Evolutionary conservation across 1,140 invertebrate genomes (phyloP), one percentile per base, ranked within the genome.

Genomic region (Dendrolimus punctatus): DNA sequence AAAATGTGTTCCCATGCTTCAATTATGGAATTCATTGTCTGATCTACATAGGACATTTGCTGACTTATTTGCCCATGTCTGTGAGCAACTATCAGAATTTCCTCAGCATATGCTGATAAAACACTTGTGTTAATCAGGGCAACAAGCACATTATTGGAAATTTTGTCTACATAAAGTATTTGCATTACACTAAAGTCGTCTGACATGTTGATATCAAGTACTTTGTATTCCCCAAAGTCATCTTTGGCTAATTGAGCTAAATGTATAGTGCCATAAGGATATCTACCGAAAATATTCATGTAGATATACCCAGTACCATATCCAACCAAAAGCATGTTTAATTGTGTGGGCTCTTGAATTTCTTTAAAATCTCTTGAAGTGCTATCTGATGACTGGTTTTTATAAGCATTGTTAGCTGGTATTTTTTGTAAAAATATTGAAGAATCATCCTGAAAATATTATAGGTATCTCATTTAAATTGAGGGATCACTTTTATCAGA

Each of bases 1-100:
- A 98, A 88, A 66, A 98, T 96, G 57, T 95, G 96, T 86, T 98
- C 97, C 95, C 96, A 98, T 0, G 95, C 94, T 87, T 98, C 96
- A 46, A 91, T 93, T 66, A 98, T 94, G n/a, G 94, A 93, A 62
- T 91, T 90, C 75, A 96, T 92, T 4, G 94, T 94, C 63, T 92
- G 91, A 40, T 91, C 91, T 38, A 95, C 88, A 74, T 95, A 94
- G 67, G 91, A 91, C 46, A 93, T 72, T 6, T 93, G 82, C 58
- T 89, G 88, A 8, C 89, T 74, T 8, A 95, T 89, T 66, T 94
- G 90, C 6, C 91, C 91, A 85, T 94, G 92, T 73, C 94, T 94
- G 6, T 90, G 86, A 8, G 93, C 92, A 8, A 96, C 82, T 36
- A 91, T 83, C 66, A 91, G 90, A 53, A 95, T 87, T 77, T 95